Conservation (phyloP, 1,140 invertebrate species). For the Bicyclus anynana region DNA sequence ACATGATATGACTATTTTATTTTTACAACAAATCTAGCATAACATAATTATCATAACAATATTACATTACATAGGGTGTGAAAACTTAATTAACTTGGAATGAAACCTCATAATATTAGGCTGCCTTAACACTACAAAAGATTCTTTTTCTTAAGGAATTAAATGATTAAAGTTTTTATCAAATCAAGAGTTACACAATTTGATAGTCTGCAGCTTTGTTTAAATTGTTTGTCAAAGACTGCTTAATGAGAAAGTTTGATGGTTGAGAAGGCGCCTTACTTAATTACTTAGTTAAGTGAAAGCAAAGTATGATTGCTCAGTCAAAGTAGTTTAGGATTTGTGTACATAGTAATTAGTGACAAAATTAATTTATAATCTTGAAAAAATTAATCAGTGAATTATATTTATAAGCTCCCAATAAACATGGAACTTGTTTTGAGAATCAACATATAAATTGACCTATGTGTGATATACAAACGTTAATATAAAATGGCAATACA, state of each 20-base stretch:
- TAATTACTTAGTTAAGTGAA: not conserved
- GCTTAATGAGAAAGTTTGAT: too few relatives aligned
- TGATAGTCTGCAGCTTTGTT: too few relatives aligned
- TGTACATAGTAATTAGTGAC: not conserved
- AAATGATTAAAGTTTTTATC: too few relatives aligned
- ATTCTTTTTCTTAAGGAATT: too few relatives aligned
- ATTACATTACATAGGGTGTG: not conserved
- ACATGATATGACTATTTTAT: not conserved
- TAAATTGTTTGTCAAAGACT: too few relatives aligned
- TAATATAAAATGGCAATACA: slow-evolving; percentile 57
- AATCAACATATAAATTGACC: slow-evolving; percentile 47
- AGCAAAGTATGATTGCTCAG: too few relatives aligned
- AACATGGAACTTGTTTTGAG: slow-evolving; percentile 41
- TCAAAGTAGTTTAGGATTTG: not conserved
- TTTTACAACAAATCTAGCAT: not conserved
- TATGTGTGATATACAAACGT: slow-evolving; percentile 52
- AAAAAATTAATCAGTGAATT: too few relatives aligned
- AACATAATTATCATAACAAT: not conserved
- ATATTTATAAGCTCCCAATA: slow-evolving; percentile 33
- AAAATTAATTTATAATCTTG: not conserved
- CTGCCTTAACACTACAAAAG: too few relatives aligned
- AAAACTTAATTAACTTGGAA: slow-evolving; percentile 4
- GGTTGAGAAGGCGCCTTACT: not conserved
- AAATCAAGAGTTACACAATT: too few relatives aligned
- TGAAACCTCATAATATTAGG: not conserved